Evolutionary conservation across 1,140 invertebrate genomes (phyloP), one percentile per base, ranked within the genome.

Genomic region (Heliconius hewitsoni): DNA sequence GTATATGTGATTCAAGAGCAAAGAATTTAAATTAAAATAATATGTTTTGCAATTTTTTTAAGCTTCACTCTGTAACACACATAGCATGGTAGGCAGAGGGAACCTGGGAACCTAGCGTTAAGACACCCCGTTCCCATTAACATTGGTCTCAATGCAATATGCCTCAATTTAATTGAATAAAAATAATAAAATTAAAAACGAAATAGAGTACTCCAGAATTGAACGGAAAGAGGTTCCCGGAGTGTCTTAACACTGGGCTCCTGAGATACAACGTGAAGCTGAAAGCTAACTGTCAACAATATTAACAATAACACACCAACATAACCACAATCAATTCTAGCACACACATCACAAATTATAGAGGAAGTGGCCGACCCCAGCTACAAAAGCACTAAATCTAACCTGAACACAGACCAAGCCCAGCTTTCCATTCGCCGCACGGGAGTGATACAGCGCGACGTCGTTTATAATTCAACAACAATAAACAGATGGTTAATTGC

Each of bases 401-500:
- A 71, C 34, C 76, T n/a, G 50, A 50, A 77, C 82, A 82, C 72
- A 84, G 46, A 55, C 60, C 30, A 72, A 76, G 50, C 57, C 81
- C 46, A 82, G 83, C 86, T 86, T 85, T 86, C 84, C 85, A 86
- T 81, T 82, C 73, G 83, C 85, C 85, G 83, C 82, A 88, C 90
- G 86, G 90, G 88, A 92, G 91, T 93, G 89, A 90, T 91, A 90
- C 86, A 85, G 88, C 86, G 87, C 87, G 84, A 91, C 87, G 89
- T 89, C 87, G 88, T 90, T 92, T 92, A 92, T 92, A 92, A 94
- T 93, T 92, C 91, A 92, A 89, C 91, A 94, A 94, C 91, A 94
- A 94, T 94, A 94, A 92, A 91, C 93, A 90, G 89, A 92, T 93
- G 93, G 91, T 94, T 94, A 94, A 94, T 94, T 94, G 93, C 92